A percentile compares a stretch with the other conserved stretches of the same genome.
Evolutionary conservation across 2,113 vertebrate genomes (phyloP).

Genomic region (Atractosteus spatula): DNA sequence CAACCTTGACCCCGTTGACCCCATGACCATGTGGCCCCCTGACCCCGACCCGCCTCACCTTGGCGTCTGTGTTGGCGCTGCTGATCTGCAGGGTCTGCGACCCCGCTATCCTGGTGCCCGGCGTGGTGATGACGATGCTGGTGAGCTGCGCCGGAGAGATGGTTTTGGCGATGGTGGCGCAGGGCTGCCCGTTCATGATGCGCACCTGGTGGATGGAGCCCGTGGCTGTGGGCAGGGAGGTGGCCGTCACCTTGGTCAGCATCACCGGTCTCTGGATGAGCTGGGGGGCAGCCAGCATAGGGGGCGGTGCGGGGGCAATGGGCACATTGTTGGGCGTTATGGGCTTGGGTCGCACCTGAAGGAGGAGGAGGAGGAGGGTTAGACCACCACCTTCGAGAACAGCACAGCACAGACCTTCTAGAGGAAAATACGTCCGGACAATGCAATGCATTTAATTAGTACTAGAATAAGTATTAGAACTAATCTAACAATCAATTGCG

Average conservation of each 20-base stretch:
- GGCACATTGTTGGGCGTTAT: conserved; percentile 88
- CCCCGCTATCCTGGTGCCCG: conserved; percentile 70
- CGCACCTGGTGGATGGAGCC: conserved; percentile 95
- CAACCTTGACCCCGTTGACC: too few relatives aligned
- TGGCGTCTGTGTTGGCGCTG: conserved; percentile 85
- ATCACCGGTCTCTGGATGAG: conserved; percentile 93
- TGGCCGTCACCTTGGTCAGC: conserved; percentile 86
- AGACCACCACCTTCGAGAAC: background rate
- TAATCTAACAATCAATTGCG: too few relatives aligned
- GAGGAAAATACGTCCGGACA: too few relatives aligned
- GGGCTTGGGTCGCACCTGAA: conserved; percentile 88
- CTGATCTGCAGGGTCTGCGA: conserved; percentile 91
- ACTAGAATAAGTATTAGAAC: too few relatives aligned
- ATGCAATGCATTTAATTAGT: too few relatives aligned
- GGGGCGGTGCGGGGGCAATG: conserved; percentile 92
- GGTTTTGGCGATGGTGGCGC: conserved; percentile 76
- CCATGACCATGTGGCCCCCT: too few relatives aligned
- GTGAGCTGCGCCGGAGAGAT: conserved; percentile 84
- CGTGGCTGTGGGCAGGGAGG: conserved; percentile 77
- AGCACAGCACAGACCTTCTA: background rate
- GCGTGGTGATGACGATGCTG: conserved; percentile 92
- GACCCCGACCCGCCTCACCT: conserved; percentile 61
- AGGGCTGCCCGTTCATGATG: conserved; percentile 92
- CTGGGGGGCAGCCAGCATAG: conserved; percentile 94
- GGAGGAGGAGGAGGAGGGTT: conserved; percentile 4